Percentiles rank a stretch among this genome's conserved stretches.
phyloP scores from a whole-genome alignment of 2,888 invertebrate genomes.

The Bombylius discolor region DNA sequence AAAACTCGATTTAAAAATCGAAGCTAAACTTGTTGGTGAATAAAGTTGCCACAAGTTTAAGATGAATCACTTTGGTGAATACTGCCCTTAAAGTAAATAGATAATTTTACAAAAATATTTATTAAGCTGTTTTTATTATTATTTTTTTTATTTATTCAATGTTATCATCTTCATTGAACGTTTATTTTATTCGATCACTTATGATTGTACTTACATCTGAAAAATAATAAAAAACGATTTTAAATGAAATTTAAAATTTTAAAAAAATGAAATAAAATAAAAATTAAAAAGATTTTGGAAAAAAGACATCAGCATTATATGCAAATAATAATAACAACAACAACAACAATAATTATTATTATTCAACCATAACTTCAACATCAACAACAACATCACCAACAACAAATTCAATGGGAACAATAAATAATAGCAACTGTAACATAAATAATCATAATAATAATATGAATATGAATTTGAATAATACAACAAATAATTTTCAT shows the following conservation, averaged over 20 bases:
- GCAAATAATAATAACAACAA: conserved; percentile 3
- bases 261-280: background rate
- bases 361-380: conserved; percentile 5
- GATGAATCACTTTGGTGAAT: no score
- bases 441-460: background rate
- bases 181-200: background rate
- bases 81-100: no score
- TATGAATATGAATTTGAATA: background rate
- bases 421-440: background rate
- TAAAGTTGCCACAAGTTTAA: no score
- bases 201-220: no score
- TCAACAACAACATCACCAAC: conserved; percentile 1
- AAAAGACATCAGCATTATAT: conserved; percentile 3
- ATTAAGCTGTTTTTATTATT: no score
- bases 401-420: conserved; percentile 1
- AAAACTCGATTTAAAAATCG: no score
- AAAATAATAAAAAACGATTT: background rate
- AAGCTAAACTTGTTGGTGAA: no score
- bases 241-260: background rate
- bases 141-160: no score
- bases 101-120: no score
- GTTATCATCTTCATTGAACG: no score
- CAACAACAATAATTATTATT: conserved; percentile 2
- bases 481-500: conserved; percentile 3
- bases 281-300: conserved; percentile 6